Evolutionary conservation across 2,113 vertebrate genomes (phyloP).

Genomic region (Ceyx margarethae): DNA sequence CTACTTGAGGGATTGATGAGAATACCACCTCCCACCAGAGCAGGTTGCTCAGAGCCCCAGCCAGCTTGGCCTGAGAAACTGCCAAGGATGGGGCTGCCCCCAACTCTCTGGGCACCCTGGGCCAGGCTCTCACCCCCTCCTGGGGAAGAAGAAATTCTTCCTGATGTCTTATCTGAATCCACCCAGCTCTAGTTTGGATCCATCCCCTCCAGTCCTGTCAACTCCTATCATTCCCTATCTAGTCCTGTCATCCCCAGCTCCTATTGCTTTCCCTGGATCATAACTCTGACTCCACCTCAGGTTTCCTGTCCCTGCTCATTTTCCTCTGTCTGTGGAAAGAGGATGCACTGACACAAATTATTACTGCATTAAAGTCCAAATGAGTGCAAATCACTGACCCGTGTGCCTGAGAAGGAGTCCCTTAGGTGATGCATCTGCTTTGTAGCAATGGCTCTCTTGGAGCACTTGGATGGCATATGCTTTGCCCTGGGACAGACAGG

Average conservation of each 20-base stretch:
- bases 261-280: neutral
- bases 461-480: neutral
- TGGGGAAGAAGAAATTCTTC: too few species aligned
- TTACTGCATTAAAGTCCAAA: neutral
- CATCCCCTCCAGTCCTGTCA: too few species aligned
- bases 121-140: too few species aligned
- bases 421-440: neutral
- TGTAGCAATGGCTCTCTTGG: neutral
- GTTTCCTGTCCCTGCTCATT: neutral
- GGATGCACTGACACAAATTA: neutral
- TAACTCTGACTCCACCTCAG: neutral
- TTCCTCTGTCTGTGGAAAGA: neutral
- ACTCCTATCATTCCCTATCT: too few species aligned
- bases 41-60: too few species aligned
- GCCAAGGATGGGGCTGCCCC: too few species aligned
- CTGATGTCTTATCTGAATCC: too few species aligned
- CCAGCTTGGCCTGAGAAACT: too few species aligned
- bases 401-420: neutral
- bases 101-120: too few species aligned
- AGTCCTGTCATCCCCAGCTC: neutral
- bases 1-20: too few species aligned
- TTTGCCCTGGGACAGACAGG: neutral
- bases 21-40: too few species aligned
- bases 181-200: too few species aligned
- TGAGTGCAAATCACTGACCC: conserved; percentile 15